Evolutionary conservation across 2,797 vertebrate genomes (phyloP), one percentile per base, ranked within the genome.

Genomic region (Halcyon smyrnensis): DNA sequence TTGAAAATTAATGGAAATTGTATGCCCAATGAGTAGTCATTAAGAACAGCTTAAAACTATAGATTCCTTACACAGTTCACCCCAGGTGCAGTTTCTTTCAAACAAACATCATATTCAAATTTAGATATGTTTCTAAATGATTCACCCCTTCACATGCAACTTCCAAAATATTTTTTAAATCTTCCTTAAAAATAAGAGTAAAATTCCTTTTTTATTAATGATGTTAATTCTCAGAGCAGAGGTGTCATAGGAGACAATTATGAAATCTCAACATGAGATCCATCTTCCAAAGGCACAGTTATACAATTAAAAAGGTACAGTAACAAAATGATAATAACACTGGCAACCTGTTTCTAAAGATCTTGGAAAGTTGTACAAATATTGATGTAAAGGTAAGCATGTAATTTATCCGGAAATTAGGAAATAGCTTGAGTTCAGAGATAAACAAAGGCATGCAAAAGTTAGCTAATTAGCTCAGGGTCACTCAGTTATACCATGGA

Each of bases 251-350:
- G 32, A 94, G 67, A 76, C 64, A 71, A 75, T 69, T 87, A 85
- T 9, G n/a, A 93, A 94, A 94, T 64, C 62, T 84, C 57, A 39
- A 91, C 89, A 59, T 87, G 79, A 93, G 89, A 95, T 63, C 30
- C 45, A 37, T 68, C 34, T 95, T 93, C 86, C 86, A 96, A 86
- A 94, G 27, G 28, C 41, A 48, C 48, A 92, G 59, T 75, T 84
- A 87, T 36, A 89, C 56, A 93, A 87, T 94, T 94, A 6, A 94
- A 95, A 93, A 91, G 28, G 48, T 78, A 56, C 50, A 84, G 39
- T 67, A 78, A 87, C 88, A 91, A 95, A 95, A 96, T 82, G 67
- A 67, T 73, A 79, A 84, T 73, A 89, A 78, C 15, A 50, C 25
- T 6, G 30, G 73, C 37, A 85, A 71, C 25, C 84, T 92, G 32